Conservation (phyloP, 2,113 vertebrate species). For the Hoplias malabaricus region DNA sequence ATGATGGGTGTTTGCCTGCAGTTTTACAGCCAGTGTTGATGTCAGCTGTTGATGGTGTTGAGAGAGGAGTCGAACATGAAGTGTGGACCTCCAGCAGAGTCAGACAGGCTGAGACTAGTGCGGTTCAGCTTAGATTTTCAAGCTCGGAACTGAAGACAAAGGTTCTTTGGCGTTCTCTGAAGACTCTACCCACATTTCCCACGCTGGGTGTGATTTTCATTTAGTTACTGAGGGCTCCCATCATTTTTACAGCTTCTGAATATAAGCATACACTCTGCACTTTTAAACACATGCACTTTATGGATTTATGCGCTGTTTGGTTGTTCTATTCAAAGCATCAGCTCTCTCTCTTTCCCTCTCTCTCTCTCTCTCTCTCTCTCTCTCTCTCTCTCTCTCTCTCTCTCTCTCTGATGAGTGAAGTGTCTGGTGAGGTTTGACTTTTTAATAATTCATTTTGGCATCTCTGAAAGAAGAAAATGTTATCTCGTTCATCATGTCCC, state of each 20-base stretch:
- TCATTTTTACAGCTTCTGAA: neutral
- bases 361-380: conserved; percentile 61
- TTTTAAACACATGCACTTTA: conserved; percentile 57
- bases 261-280: conserved; percentile 31
- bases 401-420: conserved; percentile 24
- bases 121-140: neutral
- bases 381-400: conserved; percentile 20
- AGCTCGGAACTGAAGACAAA: conserved; percentile 6
- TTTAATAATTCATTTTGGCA: conserved; percentile 69
- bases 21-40: neutral
- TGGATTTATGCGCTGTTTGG: conserved; percentile 67
- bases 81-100: conserved; percentile 2
- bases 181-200: conserved; percentile 56
- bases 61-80: neutral
- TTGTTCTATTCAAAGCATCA: conserved; percentile 65
- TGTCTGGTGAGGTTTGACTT: conserved; percentile 56
- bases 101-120: neutral
- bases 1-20: neutral
- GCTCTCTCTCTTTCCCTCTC: conserved; percentile 57
- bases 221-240: conserved; percentile 25
- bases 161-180: conserved; percentile 49
- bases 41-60: neutral
- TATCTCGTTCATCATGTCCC: conserved; percentile 25
- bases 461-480: conserved; percentile 57
- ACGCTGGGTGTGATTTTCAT: conserved; percentile 56